A percentile compares a stretch with the other conserved stretches of the same genome.
These are phyloP conservation scores for Conger conger DNA, from an alignment of 2,113 vertebrate genomes.

Conservation along the genomic window DNA sequence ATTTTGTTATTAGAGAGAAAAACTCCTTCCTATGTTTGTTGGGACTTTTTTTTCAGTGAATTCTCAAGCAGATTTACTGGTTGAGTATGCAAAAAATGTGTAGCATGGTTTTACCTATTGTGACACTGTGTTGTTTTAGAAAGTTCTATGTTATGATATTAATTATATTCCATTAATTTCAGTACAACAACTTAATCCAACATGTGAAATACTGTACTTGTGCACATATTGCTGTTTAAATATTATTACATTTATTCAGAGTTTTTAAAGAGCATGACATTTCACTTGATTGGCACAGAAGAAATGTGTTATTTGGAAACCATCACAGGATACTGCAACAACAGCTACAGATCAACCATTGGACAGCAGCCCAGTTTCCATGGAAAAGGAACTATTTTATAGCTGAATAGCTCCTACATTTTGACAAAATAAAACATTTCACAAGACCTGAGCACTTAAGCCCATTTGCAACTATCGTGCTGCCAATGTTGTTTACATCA, in stretches of 20 bases:
- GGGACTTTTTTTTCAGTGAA: background rate
- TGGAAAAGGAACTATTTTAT: conserved; percentile 30
- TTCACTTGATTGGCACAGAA: background rate
- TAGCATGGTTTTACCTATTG: background rate
- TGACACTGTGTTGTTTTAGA: background rate
- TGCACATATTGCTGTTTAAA: background rate
- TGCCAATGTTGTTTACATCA: conserved; percentile 25
- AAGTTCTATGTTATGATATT: background rate
- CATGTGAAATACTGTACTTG: background rate
- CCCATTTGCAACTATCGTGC: conserved; percentile 5
- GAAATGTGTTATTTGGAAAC: conserved; percentile 3
- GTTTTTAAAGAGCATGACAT: background rate
- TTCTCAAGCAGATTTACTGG: background rate
- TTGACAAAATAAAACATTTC: conserved; percentile 35
- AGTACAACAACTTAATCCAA: background rate
- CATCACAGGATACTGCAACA: conserved; percentile 9
- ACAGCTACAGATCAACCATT: background rate
- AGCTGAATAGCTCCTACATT: conserved; percentile 28
- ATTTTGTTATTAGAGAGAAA: background rate
- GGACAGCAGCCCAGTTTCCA: conserved; percentile 26
- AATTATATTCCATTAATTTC: background rate
- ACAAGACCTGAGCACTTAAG: conserved; percentile 18
- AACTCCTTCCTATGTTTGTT: background rate
- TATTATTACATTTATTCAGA: background rate
- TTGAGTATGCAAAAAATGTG: background rate